Evolutionary conservation across 2,113 vertebrate species (phyloP).

Genomic region (Girardinichthys multiradiatus): DNA sequence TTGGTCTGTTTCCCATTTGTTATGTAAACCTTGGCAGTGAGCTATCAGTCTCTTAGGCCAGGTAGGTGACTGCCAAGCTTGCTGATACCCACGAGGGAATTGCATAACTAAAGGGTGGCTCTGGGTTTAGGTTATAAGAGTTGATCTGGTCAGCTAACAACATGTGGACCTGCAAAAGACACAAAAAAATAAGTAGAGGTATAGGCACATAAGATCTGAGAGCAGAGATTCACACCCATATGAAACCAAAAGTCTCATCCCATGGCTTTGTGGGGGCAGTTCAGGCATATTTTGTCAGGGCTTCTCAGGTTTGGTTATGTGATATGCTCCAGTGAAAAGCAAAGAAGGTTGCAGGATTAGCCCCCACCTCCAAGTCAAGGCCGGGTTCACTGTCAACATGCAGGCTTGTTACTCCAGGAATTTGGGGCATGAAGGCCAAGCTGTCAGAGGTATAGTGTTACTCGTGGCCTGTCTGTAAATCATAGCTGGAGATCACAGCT

Average conservation of each 20-base stretch:
- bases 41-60: slow-evolving; percentile 53
- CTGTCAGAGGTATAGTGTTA: slow-evolving; percentile 69
- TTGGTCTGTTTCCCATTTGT: slow-evolving; percentile 59
- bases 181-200: background rate
- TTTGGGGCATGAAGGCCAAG: slow-evolving; percentile 65
- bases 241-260: slow-evolving; percentile 22
- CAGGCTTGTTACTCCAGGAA: slow-evolving; percentile 66
- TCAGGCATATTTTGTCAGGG: slow-evolving; percentile 50
- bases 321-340: slow-evolving; percentile 43
- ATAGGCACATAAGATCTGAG: slow-evolving; percentile 42
- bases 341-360: slow-evolving; percentile 20
- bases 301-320: slow-evolving; percentile 56
- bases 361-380: slow-evolving; percentile 58
- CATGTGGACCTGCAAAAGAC: slow-evolving; percentile 30
- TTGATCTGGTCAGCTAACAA: slow-evolving; percentile 42
- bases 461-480: slow-evolving; percentile 58
- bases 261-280: slow-evolving; percentile 17
- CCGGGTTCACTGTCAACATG: slow-evolving; percentile 61
- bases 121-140: slow-evolving; percentile 39
- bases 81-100: slow-evolving; percentile 60
- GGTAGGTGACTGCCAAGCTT: slow-evolving; percentile 66
- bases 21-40: slow-evolving; percentile 73
- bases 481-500: slow-evolving; percentile 23
- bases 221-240: slow-evolving; percentile 48
- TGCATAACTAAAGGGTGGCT: slow-evolving; percentile 61